These are phyloP conservation scores for Branchipolynoe longqiensis DNA, from an alignment of 2,888 invertebrate species.

Conservation along the genomic window DNA sequence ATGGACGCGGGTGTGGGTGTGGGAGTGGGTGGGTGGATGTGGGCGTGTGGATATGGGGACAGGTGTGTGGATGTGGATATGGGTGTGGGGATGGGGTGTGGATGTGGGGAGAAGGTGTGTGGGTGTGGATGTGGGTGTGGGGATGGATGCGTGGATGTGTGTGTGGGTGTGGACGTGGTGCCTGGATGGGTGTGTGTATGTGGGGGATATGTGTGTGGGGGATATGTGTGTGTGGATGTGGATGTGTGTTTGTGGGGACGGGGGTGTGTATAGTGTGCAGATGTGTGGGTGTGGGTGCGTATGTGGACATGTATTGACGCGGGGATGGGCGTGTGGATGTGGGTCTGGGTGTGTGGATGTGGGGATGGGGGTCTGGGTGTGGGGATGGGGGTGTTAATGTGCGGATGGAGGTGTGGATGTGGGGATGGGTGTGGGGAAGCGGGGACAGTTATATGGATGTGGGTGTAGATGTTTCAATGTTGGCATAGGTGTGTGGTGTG, in stretches of 20 bases:
- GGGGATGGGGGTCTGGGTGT: neutral
- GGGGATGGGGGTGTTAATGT: neutral
- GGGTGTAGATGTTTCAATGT: too few relatives aligned
- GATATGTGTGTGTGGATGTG: too few relatives aligned
- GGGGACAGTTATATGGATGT: too few relatives aligned
- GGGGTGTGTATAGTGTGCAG: too few relatives aligned
- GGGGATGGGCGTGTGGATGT: neutral
- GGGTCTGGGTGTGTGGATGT: neutral
- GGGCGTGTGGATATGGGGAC: neutral
- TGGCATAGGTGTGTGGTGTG: too few relatives aligned
- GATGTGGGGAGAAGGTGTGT: neutral
- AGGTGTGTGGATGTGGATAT: too few relatives aligned
- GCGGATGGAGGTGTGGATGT: neutral
- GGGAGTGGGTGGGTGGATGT: neutral
- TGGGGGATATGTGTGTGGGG: too few relatives aligned
- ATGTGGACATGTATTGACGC: too few relatives aligned
- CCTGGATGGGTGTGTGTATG: neutral
- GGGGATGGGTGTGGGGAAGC: too few relatives aligned
- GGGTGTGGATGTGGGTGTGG: neutral
- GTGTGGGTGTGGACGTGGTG: neutral
- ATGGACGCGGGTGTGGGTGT: neutral
- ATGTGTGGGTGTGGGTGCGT: too few relatives aligned
- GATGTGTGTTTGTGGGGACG: too few relatives aligned
- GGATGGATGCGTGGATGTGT: neutral
- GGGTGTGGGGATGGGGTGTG: too few relatives aligned